Percentiles rank a stretch among this genome's conserved stretches.
Evolutionary conservation across 2,888 invertebrate genomes (phyloP).

Genomic region (Polietes domitor): DNA sequence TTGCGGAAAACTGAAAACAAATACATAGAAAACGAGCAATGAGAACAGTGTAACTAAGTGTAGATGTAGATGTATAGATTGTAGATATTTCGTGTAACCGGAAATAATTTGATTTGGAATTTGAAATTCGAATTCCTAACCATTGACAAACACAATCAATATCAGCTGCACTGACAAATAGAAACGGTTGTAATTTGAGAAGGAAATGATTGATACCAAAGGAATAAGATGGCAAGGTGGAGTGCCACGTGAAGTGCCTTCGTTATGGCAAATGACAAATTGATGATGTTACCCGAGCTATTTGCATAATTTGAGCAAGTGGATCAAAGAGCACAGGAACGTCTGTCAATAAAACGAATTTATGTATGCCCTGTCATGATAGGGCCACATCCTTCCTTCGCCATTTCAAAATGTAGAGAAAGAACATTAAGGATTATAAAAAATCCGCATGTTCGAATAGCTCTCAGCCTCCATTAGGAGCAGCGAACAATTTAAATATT

Average conservation of each 20-base stretch:
- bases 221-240: not conserved
- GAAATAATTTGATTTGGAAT: conserved; percentile 30
- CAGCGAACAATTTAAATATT: too few relatives aligned
- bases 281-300: conserved; percentile 15
- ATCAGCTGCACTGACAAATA: conserved; percentile 3
- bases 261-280: conserved; percentile 5
- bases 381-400: too few relatives aligned
- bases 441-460: too few relatives aligned
- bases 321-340: not conserved
- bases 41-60: not conserved
- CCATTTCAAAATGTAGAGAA: too few relatives aligned
- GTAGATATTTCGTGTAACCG: not conserved
- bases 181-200: conserved; percentile 23
- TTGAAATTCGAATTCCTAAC: not conserved
- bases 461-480: too few relatives aligned
- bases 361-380: too few relatives aligned
- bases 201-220: conserved; percentile 17
- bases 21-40: conserved; percentile 10
- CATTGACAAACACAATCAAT: conserved; percentile 31
- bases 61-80: not conserved
- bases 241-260: not conserved
- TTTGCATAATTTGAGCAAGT: conserved; percentile 17
- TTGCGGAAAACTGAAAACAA: conserved; percentile 47
- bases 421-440: too few relatives aligned
- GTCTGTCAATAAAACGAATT: too few relatives aligned